Evolutionary conservation across 2,888 invertebrate genomes (phyloP), one percentile per base, ranked within the genome.

Genomic region (Stictocephala bisonia): DNA sequence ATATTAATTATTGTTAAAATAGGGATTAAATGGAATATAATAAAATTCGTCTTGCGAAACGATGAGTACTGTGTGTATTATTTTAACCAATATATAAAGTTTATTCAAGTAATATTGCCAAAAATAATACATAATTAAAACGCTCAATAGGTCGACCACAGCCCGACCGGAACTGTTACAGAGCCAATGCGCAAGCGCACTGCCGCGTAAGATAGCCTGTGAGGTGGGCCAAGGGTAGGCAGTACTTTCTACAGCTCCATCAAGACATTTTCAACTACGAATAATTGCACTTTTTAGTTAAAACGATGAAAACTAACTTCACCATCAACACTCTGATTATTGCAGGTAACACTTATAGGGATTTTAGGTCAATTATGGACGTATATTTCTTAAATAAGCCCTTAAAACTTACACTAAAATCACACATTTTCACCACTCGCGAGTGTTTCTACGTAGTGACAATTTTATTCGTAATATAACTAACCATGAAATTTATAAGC

Each of bases 161-260:
- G 40, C 69, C 58, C 44, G 66, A 69, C 73, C 70, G 73, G 70
- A 73, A 69, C 70, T 69, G 51, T 70, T 64, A 51, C 20, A 41
- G 64, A 64, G 70, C 66, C 73, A 78, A 72, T 78, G 80, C 80
- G 80, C 80, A 78, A 76, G 81, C 81, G 80, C 79, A 78, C 78
- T 80, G 79, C 77, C 78, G 80, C 81, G 79, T 79, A 78, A 77
- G 76, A 76, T 74, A 77, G 75, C 71, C 76, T 71, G 73, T 76
- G 80, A 79, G 79, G 79, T 78, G 79, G 79, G 77, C 77, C 76
- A 78, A 77, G 79, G 79, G 77, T 78, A 78, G 77, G 78, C 79
- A 79, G 78, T 77, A 77, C 79, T 79, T 80, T 79, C 78, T 76
- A 77, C 76, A 78, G 79, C 80, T 80, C 80, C 79, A 80, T 77